phyloP scores from a whole-genome alignment of 2,797 vertebrate species.

The Babyrousa celebensis region DNA sequence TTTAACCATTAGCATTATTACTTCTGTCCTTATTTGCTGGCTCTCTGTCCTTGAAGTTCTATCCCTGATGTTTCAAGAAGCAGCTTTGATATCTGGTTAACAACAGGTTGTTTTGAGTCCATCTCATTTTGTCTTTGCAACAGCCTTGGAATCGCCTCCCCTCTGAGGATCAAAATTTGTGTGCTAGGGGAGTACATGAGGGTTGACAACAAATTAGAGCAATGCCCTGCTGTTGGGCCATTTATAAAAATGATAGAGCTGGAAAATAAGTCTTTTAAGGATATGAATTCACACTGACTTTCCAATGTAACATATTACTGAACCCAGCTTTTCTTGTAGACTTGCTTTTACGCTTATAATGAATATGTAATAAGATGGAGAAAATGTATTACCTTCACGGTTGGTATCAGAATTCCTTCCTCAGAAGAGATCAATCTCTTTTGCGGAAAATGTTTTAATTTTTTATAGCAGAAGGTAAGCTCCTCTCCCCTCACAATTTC shows the following conservation, averaged over 20 bases:
- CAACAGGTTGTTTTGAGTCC: constrained; percentile 1
- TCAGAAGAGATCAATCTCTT: constrained; percentile 14
- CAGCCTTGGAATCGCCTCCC: constrained; percentile 12
- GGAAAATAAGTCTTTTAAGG: constrained; percentile 70
- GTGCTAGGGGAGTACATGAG: background rate
- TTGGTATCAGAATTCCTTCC: constrained; percentile 54
- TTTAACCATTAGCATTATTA: constrained; percentile 14
- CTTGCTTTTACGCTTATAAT: constrained; percentile 49
- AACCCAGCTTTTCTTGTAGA: constrained; percentile 34
- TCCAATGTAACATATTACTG: constrained; percentile 57
- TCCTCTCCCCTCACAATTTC: background rate
- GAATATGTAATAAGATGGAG: constrained; percentile 66
- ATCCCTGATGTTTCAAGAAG: constrained; percentile 7
- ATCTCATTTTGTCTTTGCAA: constrained; percentile 48
- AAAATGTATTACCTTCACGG: constrained; percentile 75
- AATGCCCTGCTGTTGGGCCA: constrained; percentile 36
- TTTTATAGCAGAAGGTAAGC: constrained; percentile 3
- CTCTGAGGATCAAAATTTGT: constrained; percentile 54
- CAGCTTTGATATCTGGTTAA: constrained; percentile 55
- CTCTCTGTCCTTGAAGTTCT: constrained; percentile 3
- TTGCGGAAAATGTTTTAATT: constrained; percentile 26
- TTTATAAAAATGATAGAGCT: constrained; percentile 70
- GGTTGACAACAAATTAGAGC: constrained; percentile 59
- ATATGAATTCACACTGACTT: constrained; percentile 68
- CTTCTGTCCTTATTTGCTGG: background rate